Conservation (phyloP, 2,888 invertebrate genomes). For the Tenthredo distinguenda region DNA sequence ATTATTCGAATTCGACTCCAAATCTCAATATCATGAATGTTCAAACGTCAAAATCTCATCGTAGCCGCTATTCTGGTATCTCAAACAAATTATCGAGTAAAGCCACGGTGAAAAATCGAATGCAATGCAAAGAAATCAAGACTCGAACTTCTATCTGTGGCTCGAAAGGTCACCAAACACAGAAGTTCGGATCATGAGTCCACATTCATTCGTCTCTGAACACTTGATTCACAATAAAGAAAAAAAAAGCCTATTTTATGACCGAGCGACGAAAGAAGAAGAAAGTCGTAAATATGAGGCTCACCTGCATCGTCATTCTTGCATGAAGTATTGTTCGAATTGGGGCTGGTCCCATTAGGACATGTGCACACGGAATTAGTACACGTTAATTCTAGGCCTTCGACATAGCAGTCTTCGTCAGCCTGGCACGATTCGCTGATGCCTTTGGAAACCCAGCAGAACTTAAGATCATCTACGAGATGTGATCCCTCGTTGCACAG, state of each 20-base stretch:
- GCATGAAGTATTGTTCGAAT: constrained; percentile 60
- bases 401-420: constrained; percentile 66
- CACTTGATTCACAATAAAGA: neutral
- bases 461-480: constrained; percentile 63
- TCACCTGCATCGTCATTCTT: constrained; percentile 54
- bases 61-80: neutral
- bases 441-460: constrained; percentile 69
- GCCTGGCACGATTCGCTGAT: constrained; percentile 63
- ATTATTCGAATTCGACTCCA: neutral
- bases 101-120: too few species aligned
- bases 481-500: constrained; percentile 67
- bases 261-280: neutral
- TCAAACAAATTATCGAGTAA: neutral
- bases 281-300: neutral
- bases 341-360: constrained; percentile 59
- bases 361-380: constrained; percentile 61
- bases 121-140: too few species aligned
- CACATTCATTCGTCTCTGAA: neutral
- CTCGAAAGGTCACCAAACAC: neutral
- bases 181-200: neutral
- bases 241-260: neutral
- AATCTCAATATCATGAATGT: neutral
- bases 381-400: constrained; percentile 59
- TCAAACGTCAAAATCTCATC: too few species aligned
- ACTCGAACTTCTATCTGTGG: too few species aligned